Evolutionary conservation across 2,797 vertebrate genomes (phyloP).

Genomic region (Enteromius treurensis): DNA sequence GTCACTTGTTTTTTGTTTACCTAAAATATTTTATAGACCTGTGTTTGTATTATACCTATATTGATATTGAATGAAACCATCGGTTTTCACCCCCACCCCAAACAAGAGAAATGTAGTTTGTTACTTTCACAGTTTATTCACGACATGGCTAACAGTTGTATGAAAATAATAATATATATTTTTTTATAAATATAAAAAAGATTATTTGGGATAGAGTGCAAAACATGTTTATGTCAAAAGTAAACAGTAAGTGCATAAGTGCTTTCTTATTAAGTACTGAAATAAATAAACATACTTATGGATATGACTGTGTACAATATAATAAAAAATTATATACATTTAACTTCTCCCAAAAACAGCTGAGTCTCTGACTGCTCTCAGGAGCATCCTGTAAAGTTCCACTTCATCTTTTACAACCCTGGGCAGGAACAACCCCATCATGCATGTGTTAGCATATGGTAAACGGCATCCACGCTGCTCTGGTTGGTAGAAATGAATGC

Average conservation of each 20-base stretch:
- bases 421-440: constrained; percentile 70
- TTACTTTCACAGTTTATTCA: neutral
- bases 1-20: neutral
- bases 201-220: neutral
- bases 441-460: constrained; percentile 61
- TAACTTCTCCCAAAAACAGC: constrained; percentile 52
- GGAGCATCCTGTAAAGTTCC: constrained; percentile 65
- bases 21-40: neutral
- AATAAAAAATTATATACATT: neutral
- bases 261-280: neutral
- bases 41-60: neutral
- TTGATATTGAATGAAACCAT: neutral
- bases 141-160: neutral
- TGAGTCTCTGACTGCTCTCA: constrained; percentile 63
- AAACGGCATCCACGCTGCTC: constrained; percentile 54
- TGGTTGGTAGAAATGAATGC: constrained; percentile 70
- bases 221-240: neutral
- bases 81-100: neutral
- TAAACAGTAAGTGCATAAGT: neutral
- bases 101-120: neutral
- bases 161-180: neutral
- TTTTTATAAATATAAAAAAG: neutral
- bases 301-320: neutral
- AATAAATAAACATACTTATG: neutral
- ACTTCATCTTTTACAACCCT: constrained; percentile 46